Conservation (phyloP, 2,888 invertebrate genomes). For the Escarpia spicata region DNA sequence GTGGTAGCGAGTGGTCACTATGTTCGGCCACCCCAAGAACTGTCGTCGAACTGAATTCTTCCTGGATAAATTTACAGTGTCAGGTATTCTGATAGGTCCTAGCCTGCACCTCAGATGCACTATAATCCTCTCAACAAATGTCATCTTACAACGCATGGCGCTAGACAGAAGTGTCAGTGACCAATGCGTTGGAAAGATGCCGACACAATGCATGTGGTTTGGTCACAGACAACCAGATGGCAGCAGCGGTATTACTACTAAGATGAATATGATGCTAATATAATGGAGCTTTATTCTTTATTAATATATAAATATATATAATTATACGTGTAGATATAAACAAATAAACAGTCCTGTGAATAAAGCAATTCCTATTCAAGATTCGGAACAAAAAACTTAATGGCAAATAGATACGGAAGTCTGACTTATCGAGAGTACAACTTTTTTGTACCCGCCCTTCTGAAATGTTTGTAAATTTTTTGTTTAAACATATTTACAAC, state of each 20-base stretch:
- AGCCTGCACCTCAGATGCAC: not conserved
- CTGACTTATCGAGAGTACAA: too few species aligned
- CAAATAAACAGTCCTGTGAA: not conserved
- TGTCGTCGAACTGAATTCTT: slow-evolving; percentile 46
- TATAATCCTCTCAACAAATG: not conserved
- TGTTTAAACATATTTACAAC: too few species aligned
- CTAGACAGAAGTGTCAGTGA: not conserved
- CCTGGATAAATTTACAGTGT: slow-evolving; percentile 54
- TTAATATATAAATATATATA: not conserved
- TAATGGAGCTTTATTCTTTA: not conserved
- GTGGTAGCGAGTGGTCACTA: slow-evolving; percentile 30
- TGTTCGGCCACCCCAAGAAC: slow-evolving; percentile 35
- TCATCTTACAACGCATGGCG: slow-evolving; percentile 1
- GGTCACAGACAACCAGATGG: not conserved
- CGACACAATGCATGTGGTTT: not conserved
- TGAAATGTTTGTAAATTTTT: too few species aligned
- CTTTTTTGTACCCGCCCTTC: too few species aligned
- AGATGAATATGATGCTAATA: not conserved
- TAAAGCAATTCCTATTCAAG: too few species aligned
- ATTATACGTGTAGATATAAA: not conserved
- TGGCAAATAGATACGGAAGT: too few species aligned
- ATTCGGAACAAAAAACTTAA: too few species aligned
- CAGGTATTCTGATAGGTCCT: slow-evolving; percentile 45
- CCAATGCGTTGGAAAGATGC: slow-evolving; percentile 30
- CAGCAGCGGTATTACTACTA: not conserved